Evolutionary conservation across 2,888 invertebrate species (phyloP).

Genomic region (Colletes collaris): DNA sequence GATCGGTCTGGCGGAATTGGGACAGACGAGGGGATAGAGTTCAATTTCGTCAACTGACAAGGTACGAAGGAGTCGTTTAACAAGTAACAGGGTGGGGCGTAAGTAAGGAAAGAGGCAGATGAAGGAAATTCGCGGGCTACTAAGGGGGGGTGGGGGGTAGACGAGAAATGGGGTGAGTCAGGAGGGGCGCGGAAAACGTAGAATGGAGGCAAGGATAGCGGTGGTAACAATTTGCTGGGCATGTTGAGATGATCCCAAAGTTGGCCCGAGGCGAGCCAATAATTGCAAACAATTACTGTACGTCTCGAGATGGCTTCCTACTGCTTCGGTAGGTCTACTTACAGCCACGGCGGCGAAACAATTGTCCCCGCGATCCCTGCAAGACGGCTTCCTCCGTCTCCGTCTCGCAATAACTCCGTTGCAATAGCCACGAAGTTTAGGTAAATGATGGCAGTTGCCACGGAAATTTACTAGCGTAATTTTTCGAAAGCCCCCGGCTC

Average conservation of each 20-base stretch:
- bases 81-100: slow-evolving; percentile 40
- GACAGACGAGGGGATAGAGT: slow-evolving; percentile 38
- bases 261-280: slow-evolving; percentile 72
- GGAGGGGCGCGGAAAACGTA: slow-evolving; percentile 11
- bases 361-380: slow-evolving; percentile 67
- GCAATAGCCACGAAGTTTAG: slow-evolving; percentile 70
- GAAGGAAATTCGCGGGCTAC: slow-evolving; percentile 42
- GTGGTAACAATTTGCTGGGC: slow-evolving; percentile 68
- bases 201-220: slow-evolving; percentile 41
- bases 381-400: slow-evolving; percentile 57
- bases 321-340: slow-evolving; percentile 57
- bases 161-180: neutral
- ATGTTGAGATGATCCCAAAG: slow-evolving; percentile 70
- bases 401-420: slow-evolving; percentile 58
- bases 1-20: slow-evolving; percentile 37
- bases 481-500: slow-evolving; percentile 72
- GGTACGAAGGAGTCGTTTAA: slow-evolving; percentile 55
- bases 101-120: slow-evolving; percentile 29
- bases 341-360: slow-evolving; percentile 63
- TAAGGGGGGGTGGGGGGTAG: neutral
- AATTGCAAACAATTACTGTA: slow-evolving; percentile 77
- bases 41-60: slow-evolving; percentile 54
- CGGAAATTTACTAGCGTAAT: slow-evolving; percentile 78
- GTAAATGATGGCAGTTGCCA: slow-evolving; percentile 79
- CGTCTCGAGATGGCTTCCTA: slow-evolving; percentile 69